phyloP scores from a whole-genome alignment of 2,797 vertebrate species.

The Gadopsis bispinosus region DNA sequence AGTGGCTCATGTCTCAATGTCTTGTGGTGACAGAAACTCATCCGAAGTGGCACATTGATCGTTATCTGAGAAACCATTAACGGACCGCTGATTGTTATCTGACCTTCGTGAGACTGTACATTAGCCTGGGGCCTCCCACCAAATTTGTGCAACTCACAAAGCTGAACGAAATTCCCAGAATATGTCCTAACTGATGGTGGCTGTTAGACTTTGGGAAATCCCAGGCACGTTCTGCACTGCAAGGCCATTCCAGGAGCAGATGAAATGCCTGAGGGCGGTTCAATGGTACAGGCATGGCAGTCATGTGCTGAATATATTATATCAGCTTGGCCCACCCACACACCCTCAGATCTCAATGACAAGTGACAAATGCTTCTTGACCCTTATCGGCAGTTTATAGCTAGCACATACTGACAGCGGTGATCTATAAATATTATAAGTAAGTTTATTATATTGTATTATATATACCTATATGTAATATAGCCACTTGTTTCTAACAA shows the following conservation, averaged over 20 bases:
- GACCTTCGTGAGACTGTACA: background rate
- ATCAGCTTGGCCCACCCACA: conserved; percentile 35
- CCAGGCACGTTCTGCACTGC: conserved; percentile 18
- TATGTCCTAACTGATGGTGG: conserved; percentile 24
- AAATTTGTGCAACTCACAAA: conserved; percentile 24
- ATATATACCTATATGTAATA: background rate
- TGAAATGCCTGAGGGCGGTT: conserved; percentile 45
- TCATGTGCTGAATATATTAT: conserved; percentile 64
- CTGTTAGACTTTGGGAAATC: conserved; percentile 44
- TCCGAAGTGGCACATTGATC: background rate
- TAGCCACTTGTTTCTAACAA: background rate
- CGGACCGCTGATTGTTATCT: conserved; percentile 1
- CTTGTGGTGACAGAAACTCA: conserved; percentile 4
- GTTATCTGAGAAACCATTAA: conserved; percentile 22
- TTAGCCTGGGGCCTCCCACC: background rate
- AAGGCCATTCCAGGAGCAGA: conserved; percentile 49
- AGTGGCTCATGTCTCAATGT: conserved; percentile 13
- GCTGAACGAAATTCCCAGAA: conserved; percentile 25
- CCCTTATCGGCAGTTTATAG: conserved; percentile 12
- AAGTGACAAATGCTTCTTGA: conserved; percentile 18
- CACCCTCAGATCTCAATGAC: conserved; percentile 19
- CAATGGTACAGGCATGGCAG: conserved; percentile 27
- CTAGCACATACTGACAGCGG: background rate
- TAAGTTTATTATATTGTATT: background rate
- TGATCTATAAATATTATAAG: conserved; percentile 3